phyloP scores from a whole-genome alignment of 2,888 invertebrate species.

The Neocrepidodera transversa region DNA sequence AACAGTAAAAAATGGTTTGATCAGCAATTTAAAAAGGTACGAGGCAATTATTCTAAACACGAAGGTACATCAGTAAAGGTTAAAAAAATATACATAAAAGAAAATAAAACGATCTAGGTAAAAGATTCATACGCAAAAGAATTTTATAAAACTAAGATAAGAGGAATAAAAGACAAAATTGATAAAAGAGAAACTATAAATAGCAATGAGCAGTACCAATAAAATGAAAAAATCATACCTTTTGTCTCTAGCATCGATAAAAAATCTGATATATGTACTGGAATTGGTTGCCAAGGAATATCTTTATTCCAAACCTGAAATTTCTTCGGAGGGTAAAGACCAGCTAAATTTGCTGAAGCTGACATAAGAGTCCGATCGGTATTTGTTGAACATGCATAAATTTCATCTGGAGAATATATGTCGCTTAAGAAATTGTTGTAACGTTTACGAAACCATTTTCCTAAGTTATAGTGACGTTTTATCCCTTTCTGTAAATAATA shows the following conservation, averaged over 20 bases:
- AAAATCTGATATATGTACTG: conserved; percentile 65
- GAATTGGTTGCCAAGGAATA: conserved; percentile 73
- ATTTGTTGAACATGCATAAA: conserved; percentile 76
- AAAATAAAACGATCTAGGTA: too few relatives aligned
- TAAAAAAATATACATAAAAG: too few relatives aligned
- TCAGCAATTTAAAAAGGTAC: too few relatives aligned
- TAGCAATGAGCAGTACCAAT: too few relatives aligned
- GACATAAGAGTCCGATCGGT: conserved; percentile 90
- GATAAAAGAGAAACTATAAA: too few relatives aligned
- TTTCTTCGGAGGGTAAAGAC: conserved; percentile 58
- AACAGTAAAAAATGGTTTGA: too few relatives aligned
- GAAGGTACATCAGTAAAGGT: too few relatives aligned
- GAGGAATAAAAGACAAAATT: too few relatives aligned
- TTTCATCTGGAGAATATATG: conserved; percentile 64
- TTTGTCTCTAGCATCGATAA: conserved; percentile 29
- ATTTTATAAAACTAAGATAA: too few relatives aligned
- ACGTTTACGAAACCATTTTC: conserved; percentile 75
- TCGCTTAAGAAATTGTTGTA: conserved; percentile 69
- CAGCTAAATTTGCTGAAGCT: conserved; percentile 80
- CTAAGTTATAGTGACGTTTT: conserved; percentile 72
- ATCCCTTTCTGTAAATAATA: conserved; percentile 63
- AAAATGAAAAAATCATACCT: too few relatives aligned
- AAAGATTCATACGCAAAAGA: too few relatives aligned
- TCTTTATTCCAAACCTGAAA: conserved; percentile 41
- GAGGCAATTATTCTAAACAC: too few relatives aligned